Percentiles rank a stretch among this genome's conserved stretches.
Conservation (phyloP, 2,888 invertebrate species). For the Lasioglossum calceatum region DNA sequence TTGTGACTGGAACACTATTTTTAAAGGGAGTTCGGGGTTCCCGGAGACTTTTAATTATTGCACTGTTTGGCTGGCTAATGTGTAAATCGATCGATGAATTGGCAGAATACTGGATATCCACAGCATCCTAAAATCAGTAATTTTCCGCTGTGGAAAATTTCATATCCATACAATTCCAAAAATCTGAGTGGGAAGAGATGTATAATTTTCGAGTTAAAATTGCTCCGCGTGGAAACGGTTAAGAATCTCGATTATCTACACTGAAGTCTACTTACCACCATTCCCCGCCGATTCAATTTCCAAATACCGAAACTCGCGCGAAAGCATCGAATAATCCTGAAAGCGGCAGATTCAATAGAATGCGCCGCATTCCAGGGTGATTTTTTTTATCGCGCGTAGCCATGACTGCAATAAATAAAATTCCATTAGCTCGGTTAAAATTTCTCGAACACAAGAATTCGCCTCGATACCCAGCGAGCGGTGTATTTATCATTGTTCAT, state of each 20-base stretch:
- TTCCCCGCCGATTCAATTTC: not conserved
- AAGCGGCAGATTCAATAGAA: not conserved
- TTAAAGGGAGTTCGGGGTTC: not conserved
- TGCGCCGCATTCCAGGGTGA: not conserved
- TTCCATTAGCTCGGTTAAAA: not conserved
- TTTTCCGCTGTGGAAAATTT: not conserved
- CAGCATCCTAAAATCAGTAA: not conserved
- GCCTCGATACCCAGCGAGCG: not conserved
- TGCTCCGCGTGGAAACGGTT: too few species aligned
- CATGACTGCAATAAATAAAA: not conserved
- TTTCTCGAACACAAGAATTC: not conserved
- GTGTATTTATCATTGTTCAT: not conserved
- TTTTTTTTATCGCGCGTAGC: not conserved
- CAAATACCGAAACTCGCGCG: not conserved
- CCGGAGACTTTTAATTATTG: not conserved
- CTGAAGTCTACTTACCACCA: not conserved
- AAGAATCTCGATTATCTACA: not conserved
- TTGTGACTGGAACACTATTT: not conserved
- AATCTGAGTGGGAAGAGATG: too few species aligned
- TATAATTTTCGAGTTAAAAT: too few species aligned
- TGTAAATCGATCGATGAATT: not conserved
- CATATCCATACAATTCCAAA: too few species aligned
- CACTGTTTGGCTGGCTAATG: not conserved
- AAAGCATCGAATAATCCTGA: not conserved
- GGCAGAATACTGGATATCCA: not conserved